These are phyloP conservation scores for Bergia sp. DNA, from an alignment of 92 coral and sea anemone species.

Conservation along the genomic window DNA sequence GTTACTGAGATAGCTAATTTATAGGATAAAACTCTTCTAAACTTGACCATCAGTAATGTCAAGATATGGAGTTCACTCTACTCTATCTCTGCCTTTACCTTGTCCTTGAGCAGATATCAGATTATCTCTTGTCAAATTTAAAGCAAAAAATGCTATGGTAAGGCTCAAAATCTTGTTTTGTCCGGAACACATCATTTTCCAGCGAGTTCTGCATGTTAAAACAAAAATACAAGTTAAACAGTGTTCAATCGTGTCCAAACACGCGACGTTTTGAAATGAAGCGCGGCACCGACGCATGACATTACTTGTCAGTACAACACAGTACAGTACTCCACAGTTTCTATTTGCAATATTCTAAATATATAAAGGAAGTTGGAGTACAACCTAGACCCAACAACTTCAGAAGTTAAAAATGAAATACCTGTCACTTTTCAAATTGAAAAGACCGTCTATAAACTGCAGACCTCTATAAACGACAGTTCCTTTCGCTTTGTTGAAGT, in stretches of 20 bases:
- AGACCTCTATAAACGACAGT: neutral
- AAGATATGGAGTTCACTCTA: neutral
- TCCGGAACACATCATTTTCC: neutral
- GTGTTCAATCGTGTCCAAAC: neutral
- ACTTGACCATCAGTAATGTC: too few species aligned
- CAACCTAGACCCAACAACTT: too few species aligned
- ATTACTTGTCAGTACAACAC: neutral
- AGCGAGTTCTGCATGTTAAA: neutral
- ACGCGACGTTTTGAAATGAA: neutral
- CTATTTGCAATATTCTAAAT: neutral
- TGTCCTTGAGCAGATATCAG: neutral
- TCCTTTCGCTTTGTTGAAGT: neutral
- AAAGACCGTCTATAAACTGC: neutral
- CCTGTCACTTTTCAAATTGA: neutral
- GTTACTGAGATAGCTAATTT: too few species aligned
- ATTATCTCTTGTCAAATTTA: neutral
- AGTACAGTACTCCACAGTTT: neutral
- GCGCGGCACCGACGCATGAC: neutral
- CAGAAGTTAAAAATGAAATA: too few species aligned
- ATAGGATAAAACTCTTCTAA: neutral
- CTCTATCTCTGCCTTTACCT: neutral
- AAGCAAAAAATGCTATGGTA: neutral
- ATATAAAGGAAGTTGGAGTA: too few species aligned
- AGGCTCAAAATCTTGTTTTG: neutral
- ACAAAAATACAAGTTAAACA: neutral